phyloP scores from a whole-genome alignment of 2,113 vertebrate genomes.

The Puma concolor region DNA sequence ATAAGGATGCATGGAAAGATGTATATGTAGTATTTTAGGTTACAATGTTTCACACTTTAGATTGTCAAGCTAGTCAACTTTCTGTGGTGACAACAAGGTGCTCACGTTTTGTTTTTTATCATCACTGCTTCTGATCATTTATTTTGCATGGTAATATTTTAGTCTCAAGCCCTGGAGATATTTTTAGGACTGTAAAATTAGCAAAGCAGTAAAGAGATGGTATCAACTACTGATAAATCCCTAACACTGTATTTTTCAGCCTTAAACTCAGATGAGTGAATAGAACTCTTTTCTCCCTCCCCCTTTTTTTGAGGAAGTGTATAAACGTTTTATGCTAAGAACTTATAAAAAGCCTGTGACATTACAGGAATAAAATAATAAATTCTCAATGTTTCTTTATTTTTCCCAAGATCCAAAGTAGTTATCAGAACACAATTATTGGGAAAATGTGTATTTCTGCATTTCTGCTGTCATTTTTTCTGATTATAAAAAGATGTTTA shows the following conservation, averaged over 20 bases:
- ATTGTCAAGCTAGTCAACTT: neutral
- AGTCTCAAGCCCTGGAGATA: neutral
- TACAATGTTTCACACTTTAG: neutral
- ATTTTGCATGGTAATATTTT: constrained; percentile 12
- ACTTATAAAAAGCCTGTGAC: neutral
- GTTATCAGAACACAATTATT: neutral
- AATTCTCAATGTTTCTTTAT: neutral
- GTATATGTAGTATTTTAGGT: neutral
- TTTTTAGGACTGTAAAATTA: constrained; percentile 16
- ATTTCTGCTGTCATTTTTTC: neutral
- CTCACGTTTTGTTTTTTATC: neutral
- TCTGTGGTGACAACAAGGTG: neutral
- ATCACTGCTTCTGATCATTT: neutral
- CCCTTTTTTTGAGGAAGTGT: neutral
- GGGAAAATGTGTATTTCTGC: neutral
- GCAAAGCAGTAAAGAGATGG: neutral
- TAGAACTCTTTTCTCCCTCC: neutral
- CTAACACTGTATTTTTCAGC: neutral
- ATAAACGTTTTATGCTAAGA: neutral
- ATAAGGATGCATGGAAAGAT: neutral
- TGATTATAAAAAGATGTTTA: neutral
- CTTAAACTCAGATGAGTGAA: neutral
- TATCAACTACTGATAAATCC: neutral
- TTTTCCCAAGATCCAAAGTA: neutral
- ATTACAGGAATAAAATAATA: constrained; percentile 1